Evolutionary conservation across 2,888 invertebrate genomes (phyloP), one percentile per base, ranked within the genome.

Genomic region (Campaea margaritaria): DNA sequence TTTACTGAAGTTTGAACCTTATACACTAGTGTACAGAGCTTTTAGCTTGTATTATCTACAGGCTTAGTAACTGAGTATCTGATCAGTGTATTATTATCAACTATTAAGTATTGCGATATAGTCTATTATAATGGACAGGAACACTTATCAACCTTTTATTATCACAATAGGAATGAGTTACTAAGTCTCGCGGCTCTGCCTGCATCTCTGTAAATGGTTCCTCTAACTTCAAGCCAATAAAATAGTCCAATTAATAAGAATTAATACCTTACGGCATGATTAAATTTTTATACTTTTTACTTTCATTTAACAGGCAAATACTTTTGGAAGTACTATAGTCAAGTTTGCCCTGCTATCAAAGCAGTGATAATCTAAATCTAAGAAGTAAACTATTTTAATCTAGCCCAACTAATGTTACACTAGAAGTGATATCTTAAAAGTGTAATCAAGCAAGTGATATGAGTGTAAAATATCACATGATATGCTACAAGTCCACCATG

Each of bases 401-500:
- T 52, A 52, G 44, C 45, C 36, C 44, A 38, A 36, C 38, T 39
- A 45, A 38, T n/a, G 27, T 21, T 42, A 48, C 14, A 7, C 21
- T 34, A 42, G 16, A 47, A 43, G 28, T 43, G 34, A 34, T 28
- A 21, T 43, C 10, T 42, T 15, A 38, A 21, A 31, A 11, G 13
- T 34, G 31, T 45, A 16, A 47, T 36, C 39, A 46, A 28, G 28
- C 11, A 27, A 41, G 43, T 65, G 65, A 62, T 68, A 65, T 45
- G 61, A 59, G 15, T 31, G 11, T 45, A 31, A 50, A 49, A 12
- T 49, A 38, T 51, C 57, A 62, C 16, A 66, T 56, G 77, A 80
- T 83, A 82, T 80, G 80, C 79, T 89, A 88, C 89, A 84, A 79
- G 72, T 94, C 94, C 56, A 94, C 94, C 81, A 94, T 87, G 77